A percentile compares a stretch with the other conserved stretches of the same genome.
phyloP scores from a whole-genome alignment of 2,797 vertebrate genomes.

The Sciaenops ocellatus region DNA sequence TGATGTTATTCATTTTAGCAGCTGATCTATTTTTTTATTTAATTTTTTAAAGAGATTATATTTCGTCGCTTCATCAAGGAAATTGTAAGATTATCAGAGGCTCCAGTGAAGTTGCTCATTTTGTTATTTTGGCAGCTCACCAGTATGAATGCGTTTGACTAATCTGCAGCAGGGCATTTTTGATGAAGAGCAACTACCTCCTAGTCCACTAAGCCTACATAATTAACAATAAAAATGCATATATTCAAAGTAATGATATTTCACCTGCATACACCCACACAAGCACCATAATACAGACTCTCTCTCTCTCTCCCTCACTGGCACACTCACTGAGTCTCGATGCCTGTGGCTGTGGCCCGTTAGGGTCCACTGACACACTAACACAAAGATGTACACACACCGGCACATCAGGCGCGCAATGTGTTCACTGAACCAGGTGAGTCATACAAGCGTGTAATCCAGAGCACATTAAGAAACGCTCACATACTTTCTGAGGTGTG shows the following conservation, averaged over 20 bases:
- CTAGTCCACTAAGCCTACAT: conserved; percentile 15
- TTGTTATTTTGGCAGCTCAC: conserved; percentile 7
- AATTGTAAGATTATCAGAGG: conserved; percentile 17
- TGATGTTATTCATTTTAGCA: not conserved
- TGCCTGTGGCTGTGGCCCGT: conserved; percentile 36
- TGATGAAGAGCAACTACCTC: not conserved
- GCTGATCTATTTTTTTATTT: not conserved
- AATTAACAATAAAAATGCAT: conserved; percentile 43
- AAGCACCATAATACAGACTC: conserved; percentile 8
- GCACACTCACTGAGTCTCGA: not conserved
- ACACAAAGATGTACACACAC: conserved; percentile 46
- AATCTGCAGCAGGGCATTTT: conserved; percentile 20
- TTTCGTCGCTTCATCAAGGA: not conserved
- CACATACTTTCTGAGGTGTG: conserved; percentile 45
- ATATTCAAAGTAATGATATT: conserved; percentile 29
- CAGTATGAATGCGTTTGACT: conserved; percentile 16
- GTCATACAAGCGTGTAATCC: conserved; percentile 70
- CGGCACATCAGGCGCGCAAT: conserved; percentile 49
- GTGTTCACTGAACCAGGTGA: conserved; percentile 75
- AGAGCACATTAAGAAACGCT: conserved; percentile 62
- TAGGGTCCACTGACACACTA: conserved; percentile 47
- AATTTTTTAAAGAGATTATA: not conserved
- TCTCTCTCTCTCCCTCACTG: not conserved
- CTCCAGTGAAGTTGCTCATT: not conserved
- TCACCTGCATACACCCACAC: conserved; percentile 33